A percentile compares a stretch with the other conserved stretches of the same genome.
These are phyloP conservation scores for Tetragonisca angustula DNA, from an alignment of 2,888 invertebrate species.

Conservation along the genomic window DNA sequence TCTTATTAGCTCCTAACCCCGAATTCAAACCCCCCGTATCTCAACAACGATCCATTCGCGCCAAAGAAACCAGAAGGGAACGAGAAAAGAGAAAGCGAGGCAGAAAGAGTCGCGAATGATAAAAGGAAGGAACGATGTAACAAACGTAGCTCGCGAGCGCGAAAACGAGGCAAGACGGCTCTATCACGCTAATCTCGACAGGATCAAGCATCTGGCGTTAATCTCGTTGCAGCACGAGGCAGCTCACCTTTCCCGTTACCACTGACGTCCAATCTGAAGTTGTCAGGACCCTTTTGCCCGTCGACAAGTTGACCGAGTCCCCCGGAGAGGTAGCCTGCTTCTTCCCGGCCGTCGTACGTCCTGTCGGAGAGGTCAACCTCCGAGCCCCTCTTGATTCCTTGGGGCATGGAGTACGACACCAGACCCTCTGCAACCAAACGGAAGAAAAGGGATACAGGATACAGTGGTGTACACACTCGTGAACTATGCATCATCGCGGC, in stretches of 20 bases:
- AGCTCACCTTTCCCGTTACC: constrained; percentile 88
- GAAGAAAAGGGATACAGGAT: not conserved
- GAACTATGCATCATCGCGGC: constrained; percentile 65
- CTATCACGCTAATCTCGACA: constrained; percentile 70
- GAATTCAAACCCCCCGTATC: not conserved
- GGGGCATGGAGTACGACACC: constrained; percentile 91
- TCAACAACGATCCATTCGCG: not conserved
- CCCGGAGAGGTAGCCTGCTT: constrained; percentile 87
- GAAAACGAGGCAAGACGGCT: constrained; percentile 51
- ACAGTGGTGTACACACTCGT: constrained; percentile 8
- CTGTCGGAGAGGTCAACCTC: constrained; percentile 92
- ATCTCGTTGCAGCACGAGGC: constrained; percentile 63
- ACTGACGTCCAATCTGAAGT: constrained; percentile 88
- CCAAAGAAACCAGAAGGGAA: not conserved
- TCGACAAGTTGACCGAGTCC: constrained; percentile 93
- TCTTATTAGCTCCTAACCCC: not conserved
- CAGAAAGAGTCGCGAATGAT: not conserved
- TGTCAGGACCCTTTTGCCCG: constrained; percentile 90
- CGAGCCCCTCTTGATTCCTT: constrained; percentile 89
- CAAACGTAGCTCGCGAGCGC: constrained; percentile 31
- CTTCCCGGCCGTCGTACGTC: constrained; percentile 91
- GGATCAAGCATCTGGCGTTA: constrained; percentile 69
- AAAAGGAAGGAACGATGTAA: not conserved
- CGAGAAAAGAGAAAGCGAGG: not conserved
- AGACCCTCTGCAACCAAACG: constrained; percentile 88